Evolutionary conservation across 2,797 vertebrate genomes (phyloP).

Genomic region (Acomys russatus): DNA sequence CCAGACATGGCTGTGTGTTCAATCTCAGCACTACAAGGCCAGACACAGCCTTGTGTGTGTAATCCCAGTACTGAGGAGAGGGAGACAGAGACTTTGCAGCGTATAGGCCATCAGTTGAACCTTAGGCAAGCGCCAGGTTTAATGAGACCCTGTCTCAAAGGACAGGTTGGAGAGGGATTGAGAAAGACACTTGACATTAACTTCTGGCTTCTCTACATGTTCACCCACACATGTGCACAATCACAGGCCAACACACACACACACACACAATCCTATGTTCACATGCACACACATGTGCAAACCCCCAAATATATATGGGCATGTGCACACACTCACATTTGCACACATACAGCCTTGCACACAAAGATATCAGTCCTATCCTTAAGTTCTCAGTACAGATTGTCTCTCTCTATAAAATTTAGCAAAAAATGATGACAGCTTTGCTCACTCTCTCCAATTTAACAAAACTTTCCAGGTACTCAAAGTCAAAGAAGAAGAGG

Average conservation of each 20-base stretch:
- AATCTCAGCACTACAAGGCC: not conserved
- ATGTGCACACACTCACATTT: not conserved
- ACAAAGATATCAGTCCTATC: not conserved
- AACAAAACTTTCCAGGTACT: constrained; percentile 32
- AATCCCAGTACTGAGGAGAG: not conserved
- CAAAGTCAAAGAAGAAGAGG: not conserved
- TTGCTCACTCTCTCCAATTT: not conserved
- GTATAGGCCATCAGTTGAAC: not conserved
- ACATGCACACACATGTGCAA: not conserved
- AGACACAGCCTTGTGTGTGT: not conserved
- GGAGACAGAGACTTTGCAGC: not conserved
- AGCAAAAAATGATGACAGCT: constrained; percentile 31
- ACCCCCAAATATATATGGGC: not conserved
- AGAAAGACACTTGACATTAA: not conserved
- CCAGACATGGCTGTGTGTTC: too few species aligned
- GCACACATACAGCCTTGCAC: not conserved
- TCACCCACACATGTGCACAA: not conserved
- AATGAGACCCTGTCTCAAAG: not conserved
- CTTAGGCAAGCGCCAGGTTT: not conserved
- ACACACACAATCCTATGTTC: not conserved
- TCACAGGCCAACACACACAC: not conserved
- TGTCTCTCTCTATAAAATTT: constrained; percentile 32
- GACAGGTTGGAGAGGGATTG: not conserved
- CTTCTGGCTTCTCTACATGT: not conserved
- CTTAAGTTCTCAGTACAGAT: constrained; percentile 15